These are phyloP conservation scores for Thera britannica DNA, from an alignment of 2,888 invertebrate species.

Conservation along the genomic window DNA sequence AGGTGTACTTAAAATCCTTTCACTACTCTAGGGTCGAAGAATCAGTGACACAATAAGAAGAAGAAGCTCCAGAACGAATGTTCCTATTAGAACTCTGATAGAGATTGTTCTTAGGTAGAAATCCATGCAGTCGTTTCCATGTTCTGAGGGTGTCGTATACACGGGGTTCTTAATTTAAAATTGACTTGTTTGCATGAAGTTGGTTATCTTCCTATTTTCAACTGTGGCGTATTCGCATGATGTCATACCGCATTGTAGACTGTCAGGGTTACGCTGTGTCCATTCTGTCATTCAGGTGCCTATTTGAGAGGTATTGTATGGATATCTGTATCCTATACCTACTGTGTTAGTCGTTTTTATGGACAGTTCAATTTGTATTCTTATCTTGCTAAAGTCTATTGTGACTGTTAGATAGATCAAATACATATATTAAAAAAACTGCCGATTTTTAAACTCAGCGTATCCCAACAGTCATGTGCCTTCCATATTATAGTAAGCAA, in stretches of 20 bases:
- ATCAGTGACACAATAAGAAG: too few relatives aligned
- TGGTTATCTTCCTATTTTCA: conserved; percentile 1
- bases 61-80: too few relatives aligned
- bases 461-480: too few relatives aligned
- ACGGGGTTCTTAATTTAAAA: neutral
- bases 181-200: neutral
- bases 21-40: too few relatives aligned
- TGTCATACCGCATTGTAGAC: conserved; percentile 46
- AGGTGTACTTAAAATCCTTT: too few relatives aligned
- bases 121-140: too few relatives aligned
- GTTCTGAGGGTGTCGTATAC: too few relatives aligned
- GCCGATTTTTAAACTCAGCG: too few relatives aligned
- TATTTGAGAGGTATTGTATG: conserved; percentile 36
- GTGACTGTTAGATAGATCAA: neutral
- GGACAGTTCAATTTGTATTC: neutral
- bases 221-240: conserved; percentile 40
- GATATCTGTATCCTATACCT: conserved; percentile 2
- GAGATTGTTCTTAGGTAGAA: too few relatives aligned
- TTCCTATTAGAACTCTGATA: too few relatives aligned
- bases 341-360: neutral
- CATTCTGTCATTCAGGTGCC: conserved; percentile 34
- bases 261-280: conserved; percentile 45
- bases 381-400: neutral
- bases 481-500: too few relatives aligned
- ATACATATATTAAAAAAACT: too few relatives aligned